Evolutionary conservation across 1,140 invertebrate genomes (phyloP).

Genomic region (Macrosteles quadrilineatus): DNA sequence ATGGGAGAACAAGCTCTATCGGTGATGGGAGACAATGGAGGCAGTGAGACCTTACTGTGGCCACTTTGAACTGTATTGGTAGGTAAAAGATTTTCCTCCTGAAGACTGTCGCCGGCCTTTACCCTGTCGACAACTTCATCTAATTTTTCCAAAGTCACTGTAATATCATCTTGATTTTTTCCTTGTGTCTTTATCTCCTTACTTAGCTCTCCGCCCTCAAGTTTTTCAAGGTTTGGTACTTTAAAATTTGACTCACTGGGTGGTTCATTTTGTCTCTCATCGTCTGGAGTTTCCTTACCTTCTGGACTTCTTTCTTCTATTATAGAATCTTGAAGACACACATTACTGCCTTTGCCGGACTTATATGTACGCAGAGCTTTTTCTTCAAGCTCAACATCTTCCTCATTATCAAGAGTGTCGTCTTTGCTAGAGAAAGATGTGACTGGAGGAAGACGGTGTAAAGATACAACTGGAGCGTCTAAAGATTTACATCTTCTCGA

Average conservation of each 20-base stretch:
- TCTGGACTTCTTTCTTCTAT: conserved; percentile 34
- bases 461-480: conserved; percentile 76
- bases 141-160: conserved; percentile 29
- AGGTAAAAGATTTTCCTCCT: neutral
- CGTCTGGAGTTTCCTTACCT: conserved; percentile 8
- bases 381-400: conserved; percentile 43
- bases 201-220: no score
- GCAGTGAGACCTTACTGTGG: neutral
- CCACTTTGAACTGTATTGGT: no score
- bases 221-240: neutral
- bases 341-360: neutral
- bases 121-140: conserved; percentile 35
- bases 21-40: conserved; percentile 1
- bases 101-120: conserved; percentile 1
- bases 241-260: neutral
- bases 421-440: conserved; percentile 86
- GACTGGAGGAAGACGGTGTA: conserved; percentile 74
- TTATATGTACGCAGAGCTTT: conserved; percentile 36
- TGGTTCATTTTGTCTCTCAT: neutral
- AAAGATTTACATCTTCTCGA: conserved; percentile 77
- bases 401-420: conserved; percentile 64
- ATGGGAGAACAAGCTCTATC: conserved; percentile 13
- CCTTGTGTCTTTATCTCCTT: neutral
- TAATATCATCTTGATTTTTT: conserved; percentile 24
- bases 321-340: conserved; percentile 29